Conservation (phyloP, 2,797 vertebrate genomes). For the Diplodus puntazzo region DNA sequence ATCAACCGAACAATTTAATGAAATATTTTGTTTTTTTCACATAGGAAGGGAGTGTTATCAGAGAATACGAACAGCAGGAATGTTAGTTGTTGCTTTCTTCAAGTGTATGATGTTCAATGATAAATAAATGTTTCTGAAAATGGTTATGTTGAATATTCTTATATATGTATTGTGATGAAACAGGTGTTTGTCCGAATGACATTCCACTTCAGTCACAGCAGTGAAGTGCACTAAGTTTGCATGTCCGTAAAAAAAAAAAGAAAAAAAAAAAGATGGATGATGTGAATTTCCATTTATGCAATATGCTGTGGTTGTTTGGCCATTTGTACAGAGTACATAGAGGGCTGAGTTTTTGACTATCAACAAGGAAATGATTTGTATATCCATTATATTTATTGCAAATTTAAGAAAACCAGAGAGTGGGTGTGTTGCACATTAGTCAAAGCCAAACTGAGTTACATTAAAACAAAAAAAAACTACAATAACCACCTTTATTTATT, state of each 20-base stretch:
- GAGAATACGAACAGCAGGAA: not conserved
- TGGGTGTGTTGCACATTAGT: not conserved
- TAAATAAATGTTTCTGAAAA: constrained; percentile 14
- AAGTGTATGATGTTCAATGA: not conserved
- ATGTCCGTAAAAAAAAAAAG: not conserved
- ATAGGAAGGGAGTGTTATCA: not conserved
- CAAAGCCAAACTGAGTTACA: not conserved
- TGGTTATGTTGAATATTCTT: not conserved
- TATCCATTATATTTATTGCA: not conserved
- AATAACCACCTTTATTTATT: not conserved
- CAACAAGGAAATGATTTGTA: not conserved
- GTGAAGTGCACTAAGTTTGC: not conserved
- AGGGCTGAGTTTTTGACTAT: not conserved
- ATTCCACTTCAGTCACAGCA: not conserved
- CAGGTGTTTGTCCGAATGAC: too few relatives aligned
- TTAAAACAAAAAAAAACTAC: not conserved
- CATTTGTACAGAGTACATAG: not conserved
- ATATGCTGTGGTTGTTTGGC: not conserved
- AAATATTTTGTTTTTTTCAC: not conserved
- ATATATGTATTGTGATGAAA: not conserved
- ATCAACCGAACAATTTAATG: not conserved
- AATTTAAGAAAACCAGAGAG: not conserved
- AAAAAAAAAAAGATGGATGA: not conserved
- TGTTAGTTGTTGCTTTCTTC: not conserved
- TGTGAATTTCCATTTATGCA: not conserved